These are phyloP conservation scores for Pangasius larnaudii DNA, from an alignment of 2,797 vertebrate species.

Conservation along the genomic window DNA sequence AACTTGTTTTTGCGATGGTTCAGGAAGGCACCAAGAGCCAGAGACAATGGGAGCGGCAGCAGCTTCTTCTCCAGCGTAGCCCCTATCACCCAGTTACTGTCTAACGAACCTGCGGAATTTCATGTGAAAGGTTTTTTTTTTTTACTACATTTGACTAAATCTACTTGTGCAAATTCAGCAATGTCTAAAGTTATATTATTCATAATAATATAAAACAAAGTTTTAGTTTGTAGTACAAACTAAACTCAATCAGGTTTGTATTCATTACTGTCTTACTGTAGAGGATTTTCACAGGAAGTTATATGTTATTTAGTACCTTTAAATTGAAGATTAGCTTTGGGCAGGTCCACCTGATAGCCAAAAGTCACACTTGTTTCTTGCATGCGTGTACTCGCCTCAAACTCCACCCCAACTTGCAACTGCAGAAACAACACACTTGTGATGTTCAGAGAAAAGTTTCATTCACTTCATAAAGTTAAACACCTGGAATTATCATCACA, in stretches of 20 bases:
- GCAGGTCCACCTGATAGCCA: slow-evolving; percentile 89
- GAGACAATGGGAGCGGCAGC: slow-evolving; percentile 84
- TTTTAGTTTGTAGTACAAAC: background rate
- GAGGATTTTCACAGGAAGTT: background rate
- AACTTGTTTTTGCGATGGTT: slow-evolving; percentile 94
- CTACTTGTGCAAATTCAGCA: background rate
- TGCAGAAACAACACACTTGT: slow-evolving; percentile 56
- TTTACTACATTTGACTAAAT: background rate
- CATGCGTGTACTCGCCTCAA: slow-evolving; percentile 87
- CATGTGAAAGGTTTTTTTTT: background rate
- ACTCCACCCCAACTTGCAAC: slow-evolving; percentile 92
- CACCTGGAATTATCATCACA: background rate
- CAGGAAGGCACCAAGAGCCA: slow-evolving; percentile 90
- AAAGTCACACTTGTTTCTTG: slow-evolving; percentile 88
- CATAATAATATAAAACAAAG: background rate
- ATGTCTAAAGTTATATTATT: background rate
- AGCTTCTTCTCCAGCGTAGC: slow-evolving; percentile 93
- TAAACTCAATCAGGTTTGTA: background rate
- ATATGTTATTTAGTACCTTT: slow-evolving; percentile 77
- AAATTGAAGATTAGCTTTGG: slow-evolving; percentile 90
- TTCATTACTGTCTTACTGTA: background rate
- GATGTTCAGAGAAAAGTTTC: background rate
- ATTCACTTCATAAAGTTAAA: background rate
- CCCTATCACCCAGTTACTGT: slow-evolving; percentile 92
- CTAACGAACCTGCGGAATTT: slow-evolving; percentile 78